Base-by-base conservation (phyloP, 2,797 vertebrate species). In the Microchirus variegatus region DNA sequence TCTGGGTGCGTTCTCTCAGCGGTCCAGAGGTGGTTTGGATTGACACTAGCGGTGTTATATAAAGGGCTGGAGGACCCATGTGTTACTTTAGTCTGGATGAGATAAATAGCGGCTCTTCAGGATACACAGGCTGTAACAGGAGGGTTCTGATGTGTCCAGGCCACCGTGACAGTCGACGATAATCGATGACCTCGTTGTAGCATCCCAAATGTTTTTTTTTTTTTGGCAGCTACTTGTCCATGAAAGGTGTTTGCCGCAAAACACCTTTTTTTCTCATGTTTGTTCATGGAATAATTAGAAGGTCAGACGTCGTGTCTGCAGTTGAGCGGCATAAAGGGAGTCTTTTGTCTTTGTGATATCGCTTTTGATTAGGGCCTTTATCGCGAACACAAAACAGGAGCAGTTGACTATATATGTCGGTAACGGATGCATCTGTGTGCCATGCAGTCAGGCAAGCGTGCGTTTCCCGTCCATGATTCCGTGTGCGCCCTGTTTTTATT, bases 401-500 rank as follows among this genome's bases (percentile, higher is more conserved):
- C 3, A 45, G 17, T 26, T 59, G 14, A 37, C 14, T 38, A n/a
- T 59, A 16, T 53, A 15, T 66, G 49, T 51, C 22, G 42, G 7
- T 46, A 19, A 36, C 19, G 38, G 12, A 44, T 49, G 13, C 31
- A 10, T 68, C 12, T 66, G 47, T 74, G 26, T 59, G n/a, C 44
- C 64, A 1, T 58, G 53, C 22, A 26, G 38, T 50, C 16, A 19
- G 31, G 13, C 53, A 17, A 16, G 43, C 15, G 52, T 65, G 56
- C 51, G 70, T 53, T 41, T 78, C 37, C 37, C 31, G 15, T 73
- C 69, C 52, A 46, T 46, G 42, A 69, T 26, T 81, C 48, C n/a
- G n/a, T 46, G 51, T 15, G 55, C 59, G 54, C 73, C 75, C 80
- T 83, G 84, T 86, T 90, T 91, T 89, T 89, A 88, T 89, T 83